Evolutionary conservation across 2,888 invertebrate genomes (phyloP), one percentile per base, ranked within the genome.

Genomic region (Ecliptopera silaceata): DNA sequence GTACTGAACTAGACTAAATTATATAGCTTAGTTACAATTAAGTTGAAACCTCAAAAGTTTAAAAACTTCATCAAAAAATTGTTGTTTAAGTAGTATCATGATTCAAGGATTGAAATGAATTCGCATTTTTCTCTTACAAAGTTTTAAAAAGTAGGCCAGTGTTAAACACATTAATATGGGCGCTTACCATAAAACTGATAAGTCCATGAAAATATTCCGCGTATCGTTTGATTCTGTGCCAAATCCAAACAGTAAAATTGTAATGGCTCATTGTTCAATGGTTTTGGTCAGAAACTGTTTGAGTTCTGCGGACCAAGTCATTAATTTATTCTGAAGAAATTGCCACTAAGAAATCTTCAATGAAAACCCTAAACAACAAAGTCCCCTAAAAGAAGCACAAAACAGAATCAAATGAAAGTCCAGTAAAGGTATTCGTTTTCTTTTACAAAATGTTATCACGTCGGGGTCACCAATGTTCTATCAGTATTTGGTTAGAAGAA

Each of bases 151-250:
- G 49, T 49, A 59, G 51, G 47, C 49, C 61, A 63, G 34, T 51
- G 48, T 50, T 49, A 49, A 53, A 47, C 26, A n/a, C 12, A 46
- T 53, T 47, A 59, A 49, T 47, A 51, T 52, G 34, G 44, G 26
- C 58, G 56, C 59, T 61, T 61, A 61, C 57, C 59, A 64, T 64
- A 63, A 66, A 63, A 51, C 49, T 56, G 52, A 61, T 62, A 66
- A 64, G 60, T 64, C 59, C 62, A 64, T 63, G 61, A 66, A 63
- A 63, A 57, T 22, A 58, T 47, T 61, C 13, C 32, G 48, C 32
- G 36, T 31, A 43, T 63, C 60, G 67, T 70, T 71, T 74, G 74
- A 72, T 66, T 62, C 59, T 59, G 63, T 71, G 74, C 74, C 74
- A 74, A 63, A 67, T 55, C 17, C 29, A 36, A 51, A 42, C 59